A percentile compares a stretch with the other conserved stretches of the same genome.
These are phyloP conservation scores for Mugil cephalus DNA, from an alignment of 2,113 vertebrate species.

Conservation along the genomic window DNA sequence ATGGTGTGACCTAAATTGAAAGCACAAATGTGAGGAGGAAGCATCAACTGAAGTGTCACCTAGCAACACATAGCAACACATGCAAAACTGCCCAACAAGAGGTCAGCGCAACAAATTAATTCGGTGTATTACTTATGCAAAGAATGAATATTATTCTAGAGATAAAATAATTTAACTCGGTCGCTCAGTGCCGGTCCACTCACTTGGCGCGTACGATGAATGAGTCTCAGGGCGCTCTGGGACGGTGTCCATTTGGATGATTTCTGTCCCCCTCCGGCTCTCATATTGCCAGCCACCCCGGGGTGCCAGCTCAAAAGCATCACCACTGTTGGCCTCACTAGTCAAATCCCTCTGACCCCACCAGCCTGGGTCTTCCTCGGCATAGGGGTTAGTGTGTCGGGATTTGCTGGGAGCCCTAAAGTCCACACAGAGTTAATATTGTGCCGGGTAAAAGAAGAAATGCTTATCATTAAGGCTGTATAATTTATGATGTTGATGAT, in stretches of 20 bases:
- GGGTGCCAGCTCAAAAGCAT: conserved; percentile 16
- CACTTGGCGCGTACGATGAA: conserved; percentile 62
- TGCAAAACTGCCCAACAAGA: background rate
- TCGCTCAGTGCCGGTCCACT: background rate
- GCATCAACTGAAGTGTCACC: conserved; percentile 38
- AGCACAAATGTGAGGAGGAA: background rate
- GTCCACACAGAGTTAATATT: background rate
- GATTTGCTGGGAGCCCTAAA: conserved; percentile 57
- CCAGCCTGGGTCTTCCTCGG: conserved; percentile 28
- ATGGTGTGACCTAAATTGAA: conserved; percentile 51
- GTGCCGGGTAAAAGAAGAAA: background rate
- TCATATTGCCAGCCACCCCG: conserved; percentile 56
- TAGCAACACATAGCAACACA: conserved; percentile 39
- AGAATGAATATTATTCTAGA: no score
- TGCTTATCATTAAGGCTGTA: background rate
- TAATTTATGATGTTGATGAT: background rate
- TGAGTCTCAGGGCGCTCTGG: conserved; percentile 43
- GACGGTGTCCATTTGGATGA: conserved; percentile 66
- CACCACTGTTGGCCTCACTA: conserved; percentile 4
- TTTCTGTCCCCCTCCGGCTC: conserved; percentile 64
- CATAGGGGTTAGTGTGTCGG: conserved; percentile 76
- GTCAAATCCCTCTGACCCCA: conserved; percentile 15
- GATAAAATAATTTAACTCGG: background rate
- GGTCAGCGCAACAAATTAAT: no score
- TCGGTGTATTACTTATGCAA: no score